Conservation (phyloP, 2,888 invertebrate species). For the Amiota mariae region DNA sequence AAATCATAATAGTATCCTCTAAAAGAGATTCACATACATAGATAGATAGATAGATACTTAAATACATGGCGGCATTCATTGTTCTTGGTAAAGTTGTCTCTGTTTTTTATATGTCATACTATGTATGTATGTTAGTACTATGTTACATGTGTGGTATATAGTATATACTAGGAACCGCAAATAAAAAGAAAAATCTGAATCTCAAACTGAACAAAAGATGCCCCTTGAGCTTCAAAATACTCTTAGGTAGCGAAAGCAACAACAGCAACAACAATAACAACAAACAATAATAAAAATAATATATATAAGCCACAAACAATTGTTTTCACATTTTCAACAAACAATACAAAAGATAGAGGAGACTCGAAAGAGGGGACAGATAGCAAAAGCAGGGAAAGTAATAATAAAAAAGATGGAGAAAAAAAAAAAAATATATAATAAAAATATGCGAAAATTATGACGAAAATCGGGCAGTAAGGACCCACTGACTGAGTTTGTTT, state of each 20-base stretch:
- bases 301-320: constrained; percentile 8
- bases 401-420: no score
- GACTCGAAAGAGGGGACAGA: no score
- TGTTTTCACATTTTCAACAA: constrained; percentile 4
- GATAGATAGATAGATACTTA: no score
- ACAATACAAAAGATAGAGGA: neutral
- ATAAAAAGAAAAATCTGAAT: neutral
- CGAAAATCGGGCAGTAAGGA: neutral
- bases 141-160: no score
- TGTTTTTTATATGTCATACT: neutral
- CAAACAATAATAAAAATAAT: neutral
- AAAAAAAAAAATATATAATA: neutral
- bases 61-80: neutral
- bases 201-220: neutral
- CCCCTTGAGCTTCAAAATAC: neutral
- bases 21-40: no score
- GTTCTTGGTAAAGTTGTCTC: neutral
- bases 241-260: constrained; percentile 1
- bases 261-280: neutral
- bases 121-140: no score
- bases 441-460: constrained; percentile 27
- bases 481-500: neutral
- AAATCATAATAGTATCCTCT: constrained; percentile 11
- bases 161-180: no score
- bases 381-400: neutral